Conservation (phyloP, 2,888 invertebrate species). For the Limnephilus rhombicus region DNA sequence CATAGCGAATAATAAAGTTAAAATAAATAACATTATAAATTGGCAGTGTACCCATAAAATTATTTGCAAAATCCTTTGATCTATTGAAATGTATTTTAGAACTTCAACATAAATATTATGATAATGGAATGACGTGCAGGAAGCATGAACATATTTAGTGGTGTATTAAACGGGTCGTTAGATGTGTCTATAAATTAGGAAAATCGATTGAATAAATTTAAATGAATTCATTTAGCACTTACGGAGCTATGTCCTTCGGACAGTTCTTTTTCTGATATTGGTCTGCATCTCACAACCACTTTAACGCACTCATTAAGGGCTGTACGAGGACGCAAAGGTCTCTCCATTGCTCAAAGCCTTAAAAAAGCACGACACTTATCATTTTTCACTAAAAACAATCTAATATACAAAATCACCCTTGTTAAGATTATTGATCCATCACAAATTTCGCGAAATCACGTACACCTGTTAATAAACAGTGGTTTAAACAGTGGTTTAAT, state of each 20-base stretch:
- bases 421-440: slow-evolving; percentile 62
- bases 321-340: slow-evolving; percentile 73
- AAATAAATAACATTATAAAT: background rate
- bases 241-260: slow-evolving; percentile 84
- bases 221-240: slow-evolving; percentile 65
- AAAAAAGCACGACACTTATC: slow-evolving; percentile 46
- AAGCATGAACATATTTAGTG: background rate
- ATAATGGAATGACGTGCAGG: background rate
- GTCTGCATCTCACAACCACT: slow-evolving; percentile 97
- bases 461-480: slow-evolving; percentile 60
- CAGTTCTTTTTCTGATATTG: slow-evolving; percentile 93
- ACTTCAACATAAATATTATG: background rate
- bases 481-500: slow-evolving; percentile 51
- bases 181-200: slow-evolving; percentile 13
- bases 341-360: slow-evolving; percentile 71
- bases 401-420: slow-evolving; percentile 26
- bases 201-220: slow-evolving; percentile 50
- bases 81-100: background rate
- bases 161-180: background rate
- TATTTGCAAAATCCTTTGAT: background rate
- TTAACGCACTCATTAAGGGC: slow-evolving; percentile 92
- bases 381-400: slow-evolving; percentile 47
- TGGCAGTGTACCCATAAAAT: background rate
- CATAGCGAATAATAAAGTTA: background rate
- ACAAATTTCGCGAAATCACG: slow-evolving; percentile 52